Evolutionary conservation across 2,113 vertebrate species (phyloP).

Genomic region (Phaethornis superciliosus): DNA sequence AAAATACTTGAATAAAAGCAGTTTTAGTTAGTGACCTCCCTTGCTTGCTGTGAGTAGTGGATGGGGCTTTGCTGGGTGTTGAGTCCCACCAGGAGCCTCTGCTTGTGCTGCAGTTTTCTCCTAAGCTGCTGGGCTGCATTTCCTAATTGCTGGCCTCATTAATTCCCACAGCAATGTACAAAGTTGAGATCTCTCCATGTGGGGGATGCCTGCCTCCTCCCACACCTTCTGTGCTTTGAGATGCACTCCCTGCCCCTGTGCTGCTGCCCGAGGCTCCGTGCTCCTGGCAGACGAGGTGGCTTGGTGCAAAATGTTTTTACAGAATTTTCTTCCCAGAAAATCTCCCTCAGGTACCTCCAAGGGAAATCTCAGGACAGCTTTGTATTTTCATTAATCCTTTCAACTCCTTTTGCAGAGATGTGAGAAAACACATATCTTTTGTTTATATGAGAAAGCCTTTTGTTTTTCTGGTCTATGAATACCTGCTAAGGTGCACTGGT

Average conservation of each 20-base stretch:
- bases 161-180: rapidly evolving
- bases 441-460: too few relatives aligned
- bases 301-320: background rate
- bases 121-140: background rate
- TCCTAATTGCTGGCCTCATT: background rate
- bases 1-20: background rate
- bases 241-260: rapidly evolving
- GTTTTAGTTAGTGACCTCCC: background rate
- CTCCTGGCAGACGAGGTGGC: background rate
- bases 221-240: rapidly evolving
- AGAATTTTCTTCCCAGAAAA: background rate
- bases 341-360: background rate
- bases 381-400: background rate
- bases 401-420: background rate
- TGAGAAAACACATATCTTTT: too few relatives aligned
- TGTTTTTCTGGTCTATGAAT: background rate
- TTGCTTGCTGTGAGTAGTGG: too few relatives aligned
- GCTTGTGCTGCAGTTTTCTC: background rate
- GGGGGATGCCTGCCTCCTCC: background rate
- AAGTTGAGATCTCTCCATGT: rapidly evolving
- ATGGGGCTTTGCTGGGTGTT: rapidly evolving
- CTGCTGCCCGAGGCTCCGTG: too few relatives aligned
- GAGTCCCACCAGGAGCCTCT: background rate
- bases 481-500: background rate
- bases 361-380: background rate